Conservation (phyloP, 2,113 vertebrate genomes). For the Pachyramphus minor region DNA sequence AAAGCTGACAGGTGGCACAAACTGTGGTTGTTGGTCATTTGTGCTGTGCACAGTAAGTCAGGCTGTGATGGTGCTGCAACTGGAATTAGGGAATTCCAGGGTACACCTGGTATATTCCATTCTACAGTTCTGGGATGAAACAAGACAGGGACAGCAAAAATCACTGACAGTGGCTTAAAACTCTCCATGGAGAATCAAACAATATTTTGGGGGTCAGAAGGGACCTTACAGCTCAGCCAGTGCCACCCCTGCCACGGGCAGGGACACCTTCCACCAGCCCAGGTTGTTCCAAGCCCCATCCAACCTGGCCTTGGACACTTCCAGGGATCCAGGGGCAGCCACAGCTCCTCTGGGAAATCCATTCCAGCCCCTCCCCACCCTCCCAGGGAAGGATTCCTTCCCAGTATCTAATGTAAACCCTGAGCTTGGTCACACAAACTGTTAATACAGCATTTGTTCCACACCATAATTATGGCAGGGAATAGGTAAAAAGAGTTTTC, state of each 20-base stretch:
- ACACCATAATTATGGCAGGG: background rate
- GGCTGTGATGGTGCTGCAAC: background rate
- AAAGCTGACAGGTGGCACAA: accelerated
- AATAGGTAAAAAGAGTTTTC: background rate
- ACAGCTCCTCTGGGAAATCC: background rate
- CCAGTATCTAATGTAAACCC: accelerated
- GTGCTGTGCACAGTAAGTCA: background rate
- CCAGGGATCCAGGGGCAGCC: background rate
- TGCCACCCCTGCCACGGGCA: background rate
- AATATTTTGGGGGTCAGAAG: accelerated
- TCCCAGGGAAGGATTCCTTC: background rate
- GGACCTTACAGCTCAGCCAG: background rate
- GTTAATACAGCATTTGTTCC: background rate
- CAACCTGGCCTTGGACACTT: background rate
- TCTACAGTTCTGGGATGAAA: background rate
- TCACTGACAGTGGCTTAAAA: background rate
- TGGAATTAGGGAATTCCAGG: background rate
- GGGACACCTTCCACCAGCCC: background rate
- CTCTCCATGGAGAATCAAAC: background rate
- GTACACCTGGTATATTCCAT: background rate
- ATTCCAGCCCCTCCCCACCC: background rate
- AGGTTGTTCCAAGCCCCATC: background rate
- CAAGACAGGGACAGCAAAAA: background rate
- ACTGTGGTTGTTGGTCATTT: accelerated
- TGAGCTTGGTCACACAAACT: background rate